Conservation (phyloP, 2,888 invertebrate genomes). For the Melitaea athalia region DNA sequence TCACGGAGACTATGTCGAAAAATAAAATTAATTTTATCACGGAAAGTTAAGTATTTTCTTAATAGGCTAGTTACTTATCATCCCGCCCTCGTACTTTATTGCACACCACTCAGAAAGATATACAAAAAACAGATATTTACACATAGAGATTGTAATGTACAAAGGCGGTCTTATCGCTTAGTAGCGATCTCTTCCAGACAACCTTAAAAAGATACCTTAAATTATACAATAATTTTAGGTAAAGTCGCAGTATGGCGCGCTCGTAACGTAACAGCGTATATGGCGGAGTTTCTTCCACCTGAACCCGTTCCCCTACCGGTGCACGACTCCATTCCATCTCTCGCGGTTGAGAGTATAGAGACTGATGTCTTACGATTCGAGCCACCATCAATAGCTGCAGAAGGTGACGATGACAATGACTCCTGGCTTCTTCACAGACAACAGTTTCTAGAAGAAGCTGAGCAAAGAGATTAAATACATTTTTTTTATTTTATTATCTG, state of each 20-base stretch:
- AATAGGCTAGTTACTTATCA: too few relatives aligned
- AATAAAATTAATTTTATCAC: too few relatives aligned
- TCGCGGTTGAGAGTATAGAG: constrained; percentile 64
- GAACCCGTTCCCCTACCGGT: constrained; percentile 86
- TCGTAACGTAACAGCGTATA: constrained; percentile 85
- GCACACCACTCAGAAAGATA: too few relatives aligned
- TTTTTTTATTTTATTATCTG: neutral
- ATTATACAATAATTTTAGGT: constrained; percentile 48
- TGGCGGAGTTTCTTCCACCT: constrained; percentile 86
- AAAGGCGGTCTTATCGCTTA: too few relatives aligned
- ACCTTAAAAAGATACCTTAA: too few relatives aligned
- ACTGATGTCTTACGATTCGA: constrained; percentile 74
- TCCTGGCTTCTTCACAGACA: constrained; percentile 73
- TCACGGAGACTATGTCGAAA: too few relatives aligned
- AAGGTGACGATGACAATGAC: constrained; percentile 70
- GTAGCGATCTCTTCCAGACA: too few relatives aligned
- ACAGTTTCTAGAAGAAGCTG: constrained; percentile 69
- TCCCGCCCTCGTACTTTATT: too few relatives aligned
- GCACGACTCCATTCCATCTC: constrained; percentile 83
- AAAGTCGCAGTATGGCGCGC: constrained; percentile 86
- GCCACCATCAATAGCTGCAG: constrained; percentile 53
- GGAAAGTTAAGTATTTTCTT: too few relatives aligned
- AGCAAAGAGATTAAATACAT: constrained; percentile 47
- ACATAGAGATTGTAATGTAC: too few relatives aligned
- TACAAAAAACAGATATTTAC: too few relatives aligned